Conservation (phyloP, 2,113 vertebrate genomes). For the Scatophagus argus region DNA sequence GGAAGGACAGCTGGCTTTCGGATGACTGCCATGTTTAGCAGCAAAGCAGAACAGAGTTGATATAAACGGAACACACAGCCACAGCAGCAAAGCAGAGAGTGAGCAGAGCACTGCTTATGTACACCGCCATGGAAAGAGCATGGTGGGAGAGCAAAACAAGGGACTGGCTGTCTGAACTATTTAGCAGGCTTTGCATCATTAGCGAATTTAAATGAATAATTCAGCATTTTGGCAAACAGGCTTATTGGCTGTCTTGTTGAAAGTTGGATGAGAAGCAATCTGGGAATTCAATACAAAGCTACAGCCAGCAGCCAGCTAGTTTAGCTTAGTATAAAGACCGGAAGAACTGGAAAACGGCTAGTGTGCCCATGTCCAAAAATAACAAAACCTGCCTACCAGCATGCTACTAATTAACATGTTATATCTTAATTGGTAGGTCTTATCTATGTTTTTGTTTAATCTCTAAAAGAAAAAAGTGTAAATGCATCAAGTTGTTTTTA, state of each 20-base stretch:
- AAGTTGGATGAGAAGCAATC: too few relatives aligned
- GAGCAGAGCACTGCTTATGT: background rate
- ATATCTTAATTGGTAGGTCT: background rate
- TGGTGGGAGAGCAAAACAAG: background rate
- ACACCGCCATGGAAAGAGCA: background rate
- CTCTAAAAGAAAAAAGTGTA: background rate
- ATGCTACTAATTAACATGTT: background rate
- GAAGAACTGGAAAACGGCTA: too few relatives aligned
- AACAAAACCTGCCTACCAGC: too few relatives aligned
- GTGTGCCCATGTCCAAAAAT: too few relatives aligned
- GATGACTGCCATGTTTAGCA: too few relatives aligned
- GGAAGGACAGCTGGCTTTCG: background rate
- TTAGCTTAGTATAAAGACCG: background rate
- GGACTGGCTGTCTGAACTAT: too few relatives aligned
- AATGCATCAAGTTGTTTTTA: background rate
- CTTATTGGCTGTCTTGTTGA: background rate
- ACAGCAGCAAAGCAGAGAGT: too few relatives aligned
- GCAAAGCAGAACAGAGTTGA: too few relatives aligned
- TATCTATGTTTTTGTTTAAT: background rate
- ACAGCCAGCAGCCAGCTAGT: too few relatives aligned
- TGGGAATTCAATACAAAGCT: too few relatives aligned
- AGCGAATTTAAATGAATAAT: background rate
- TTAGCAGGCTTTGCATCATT: constrained; percentile 24
- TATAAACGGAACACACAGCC: too few relatives aligned
- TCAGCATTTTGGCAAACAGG: background rate